Conservation (phyloP, 2,113 vertebrate genomes). For the Bubo blakistoni region DNA sequence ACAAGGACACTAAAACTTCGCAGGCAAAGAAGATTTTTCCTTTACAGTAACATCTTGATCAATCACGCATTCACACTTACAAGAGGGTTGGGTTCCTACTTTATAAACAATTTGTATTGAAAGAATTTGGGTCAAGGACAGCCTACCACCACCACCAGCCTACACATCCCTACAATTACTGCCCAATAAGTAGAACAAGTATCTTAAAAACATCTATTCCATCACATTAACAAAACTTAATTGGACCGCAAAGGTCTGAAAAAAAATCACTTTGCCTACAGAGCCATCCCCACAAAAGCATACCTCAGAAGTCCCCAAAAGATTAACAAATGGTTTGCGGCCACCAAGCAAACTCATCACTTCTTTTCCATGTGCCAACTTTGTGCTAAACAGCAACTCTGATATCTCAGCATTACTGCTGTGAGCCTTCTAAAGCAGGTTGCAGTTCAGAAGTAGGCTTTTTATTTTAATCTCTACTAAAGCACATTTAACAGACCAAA, state of each 20-base stretch:
- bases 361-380: background rate
- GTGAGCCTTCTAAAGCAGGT: background rate
- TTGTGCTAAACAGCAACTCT: background rate
- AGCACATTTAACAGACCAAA: background rate
- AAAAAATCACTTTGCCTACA: background rate
- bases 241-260: background rate
- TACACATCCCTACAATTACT: background rate
- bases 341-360: background rate
- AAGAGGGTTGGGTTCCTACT: background rate
- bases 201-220: background rate
- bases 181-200: background rate
- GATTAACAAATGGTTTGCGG: background rate
- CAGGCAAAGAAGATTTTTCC: background rate
- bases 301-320: background rate
- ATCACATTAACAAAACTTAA: background rate
- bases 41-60: background rate
- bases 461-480: background rate
- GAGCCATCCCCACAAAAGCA: background rate
- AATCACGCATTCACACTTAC: background rate
- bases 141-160: background rate
- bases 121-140: background rate
- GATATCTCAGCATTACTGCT: background rate
- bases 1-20: background rate
- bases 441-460: background rate
- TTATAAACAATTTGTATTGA: background rate